phyloP scores from a whole-genome alignment of 2,113 vertebrate genomes.

The Ibidorhyncha struthersii region DNA sequence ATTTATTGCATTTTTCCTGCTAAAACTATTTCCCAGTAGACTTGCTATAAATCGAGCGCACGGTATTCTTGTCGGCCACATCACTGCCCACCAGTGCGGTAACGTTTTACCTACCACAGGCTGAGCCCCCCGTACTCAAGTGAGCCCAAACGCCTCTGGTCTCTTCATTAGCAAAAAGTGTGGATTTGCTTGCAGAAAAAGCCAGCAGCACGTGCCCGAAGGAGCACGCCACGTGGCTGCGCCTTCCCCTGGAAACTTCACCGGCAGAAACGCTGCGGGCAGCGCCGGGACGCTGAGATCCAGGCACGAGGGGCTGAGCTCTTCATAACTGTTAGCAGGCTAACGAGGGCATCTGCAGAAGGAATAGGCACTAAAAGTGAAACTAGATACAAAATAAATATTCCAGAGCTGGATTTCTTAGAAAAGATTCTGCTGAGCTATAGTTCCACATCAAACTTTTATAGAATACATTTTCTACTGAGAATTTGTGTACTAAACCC shows the following conservation, averaged over 20 bases:
- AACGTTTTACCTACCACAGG: not conserved
- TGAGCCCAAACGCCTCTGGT: not conserved
- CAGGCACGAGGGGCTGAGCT: not conserved
- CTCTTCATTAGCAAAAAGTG: not conserved
- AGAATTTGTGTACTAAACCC: constrained; percentile 75
- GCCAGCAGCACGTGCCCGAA: not conserved
- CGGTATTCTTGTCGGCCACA: not conserved
- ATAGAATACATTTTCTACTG: constrained; percentile 77
- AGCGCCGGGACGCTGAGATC: not conserved
- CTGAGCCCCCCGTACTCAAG: accelerated
- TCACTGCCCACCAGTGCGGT: not conserved
- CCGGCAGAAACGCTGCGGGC: not conserved
- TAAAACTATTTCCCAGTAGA: not conserved
- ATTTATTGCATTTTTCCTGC: not conserved
- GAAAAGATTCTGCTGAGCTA: constrained; percentile 77
- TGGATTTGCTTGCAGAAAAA: not conserved
- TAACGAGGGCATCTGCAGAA: constrained; percentile 59
- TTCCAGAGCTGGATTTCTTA: constrained; percentile 70
- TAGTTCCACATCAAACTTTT: constrained; percentile 77
- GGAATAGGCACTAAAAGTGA: constrained; percentile 39
- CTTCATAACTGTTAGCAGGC: not conserved
- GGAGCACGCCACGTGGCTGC: not conserved
- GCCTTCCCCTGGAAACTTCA: not conserved
- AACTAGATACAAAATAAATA: constrained; percentile 62
- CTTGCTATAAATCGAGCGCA: not conserved